Evolutionary conservation across 2,888 invertebrate species (phyloP), one percentile per base, ranked within the genome.

Genomic region (Adineta ricciae): DNA sequence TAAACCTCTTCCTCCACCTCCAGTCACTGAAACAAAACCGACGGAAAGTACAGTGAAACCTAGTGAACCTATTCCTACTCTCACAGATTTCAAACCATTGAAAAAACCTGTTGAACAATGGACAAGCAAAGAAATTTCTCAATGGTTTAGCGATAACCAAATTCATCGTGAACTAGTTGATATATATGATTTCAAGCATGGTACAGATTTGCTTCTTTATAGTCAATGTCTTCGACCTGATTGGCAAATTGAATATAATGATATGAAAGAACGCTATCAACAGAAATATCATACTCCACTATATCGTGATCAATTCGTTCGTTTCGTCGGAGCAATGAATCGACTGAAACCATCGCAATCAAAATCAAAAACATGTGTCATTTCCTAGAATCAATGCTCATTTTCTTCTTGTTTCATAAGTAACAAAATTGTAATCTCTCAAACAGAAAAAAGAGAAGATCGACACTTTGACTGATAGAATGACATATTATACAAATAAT

Each of bases 261-360:
- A 38, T n/a, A 5, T 78, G 2, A 36, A 27, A 9, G 41, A 78
- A 36, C 38, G 73, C 24, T 78, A 78, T 41, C 24, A 36, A 41
- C 1, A 41, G 19, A 78, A 41, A 78, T 41, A 78, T 41, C 8
- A 78, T 21, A 78, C 2, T 38, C 38, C 19, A 78, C 9, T 78
- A 41, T 78, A 78, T 78, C 36, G 73, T 7, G 73, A 78, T 78
- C 73, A 78, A 78, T 78, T 78, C 24, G 73, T 78, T 78, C 24
- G 7, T 16, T 41, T 78, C 24, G 73, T 78, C 0, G 24, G 73
- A 38, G 73, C 73, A 24, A 14, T 78, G 8, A 5, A 78, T 78
- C 24, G 41, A 41, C 41, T 78, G 5, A 38, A 78, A 24, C 21
- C 73, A 41, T 27, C 27, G 24, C 8, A 27, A 64, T 9, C 56